phyloP scores from a whole-genome alignment of 2,888 invertebrate genomes.

The Dryadula phaetusa region DNA sequence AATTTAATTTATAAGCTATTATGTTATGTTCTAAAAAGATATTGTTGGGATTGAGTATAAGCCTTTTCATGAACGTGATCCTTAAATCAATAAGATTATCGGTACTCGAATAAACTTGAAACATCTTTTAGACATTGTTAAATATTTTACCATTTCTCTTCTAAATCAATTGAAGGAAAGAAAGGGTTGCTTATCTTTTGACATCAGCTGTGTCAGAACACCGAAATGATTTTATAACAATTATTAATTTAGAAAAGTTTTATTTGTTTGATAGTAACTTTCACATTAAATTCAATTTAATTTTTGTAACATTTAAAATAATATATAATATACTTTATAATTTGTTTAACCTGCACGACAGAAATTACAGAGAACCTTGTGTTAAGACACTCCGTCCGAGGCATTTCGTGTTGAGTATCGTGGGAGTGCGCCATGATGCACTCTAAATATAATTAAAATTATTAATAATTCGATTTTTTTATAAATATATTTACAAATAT shows the following conservation, averaged over 20 bases:
- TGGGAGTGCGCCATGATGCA: too few relatives aligned
- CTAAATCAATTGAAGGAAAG: conserved; percentile 74
- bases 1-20: neutral
- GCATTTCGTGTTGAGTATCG: too few relatives aligned
- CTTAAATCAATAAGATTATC: conserved; percentile 50
- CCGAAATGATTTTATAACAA: conserved; percentile 51
- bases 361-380: too few relatives aligned
- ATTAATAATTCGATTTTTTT: too few relatives aligned
- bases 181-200: conserved; percentile 73
- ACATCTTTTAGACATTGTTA: conserved; percentile 58
- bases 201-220: conserved; percentile 70
- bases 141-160: conserved; percentile 64
- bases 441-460: too few relatives aligned
- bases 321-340: neutral
- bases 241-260: conserved; percentile 38
- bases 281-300: neutral
- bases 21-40: neutral
- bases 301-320: neutral
- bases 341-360: too few relatives aligned
- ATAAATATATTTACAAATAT: too few relatives aligned
- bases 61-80: conserved; percentile 32
- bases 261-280: conserved; percentile 14
- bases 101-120: conserved; percentile 54
- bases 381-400: too few relatives aligned
- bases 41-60: conserved; percentile 30